Percentiles rank a stretch among this genome's conserved stretches.
Conservation (phyloP, 1,140 invertebrate species). For the Lucilia cuprina region DNA sequence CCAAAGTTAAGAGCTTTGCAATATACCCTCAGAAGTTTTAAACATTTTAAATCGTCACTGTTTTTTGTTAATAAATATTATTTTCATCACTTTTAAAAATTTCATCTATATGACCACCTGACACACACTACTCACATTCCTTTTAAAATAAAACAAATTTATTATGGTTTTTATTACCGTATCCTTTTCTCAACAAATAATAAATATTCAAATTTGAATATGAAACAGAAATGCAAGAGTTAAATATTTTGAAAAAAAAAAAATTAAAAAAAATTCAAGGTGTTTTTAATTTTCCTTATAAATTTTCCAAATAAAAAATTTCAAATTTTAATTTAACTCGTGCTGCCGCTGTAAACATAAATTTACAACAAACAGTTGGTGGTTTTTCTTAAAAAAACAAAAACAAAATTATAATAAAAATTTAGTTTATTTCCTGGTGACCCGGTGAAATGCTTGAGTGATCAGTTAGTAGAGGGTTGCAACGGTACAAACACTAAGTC, state of each 20-base stretch:
- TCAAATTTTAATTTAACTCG: not conserved
- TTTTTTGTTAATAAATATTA: too few relatives aligned
- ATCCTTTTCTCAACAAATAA: too few relatives aligned
- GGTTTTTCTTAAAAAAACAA: not conserved
- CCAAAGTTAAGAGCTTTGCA: too few relatives aligned
- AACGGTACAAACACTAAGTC: not conserved
- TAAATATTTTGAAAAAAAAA: not conserved
- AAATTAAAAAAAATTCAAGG: not conserved
- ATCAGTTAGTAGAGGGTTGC: not conserved
- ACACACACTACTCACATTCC: not conserved
- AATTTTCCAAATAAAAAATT: not conserved
- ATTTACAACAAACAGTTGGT: slow-evolving; percentile 7
- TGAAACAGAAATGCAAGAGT: not conserved
- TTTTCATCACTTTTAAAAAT: too few relatives aligned
- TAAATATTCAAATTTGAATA: not conserved
- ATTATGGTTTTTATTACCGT: not conserved
- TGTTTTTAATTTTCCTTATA: not conserved
- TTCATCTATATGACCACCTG: not conserved
- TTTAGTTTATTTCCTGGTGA: not conserved
- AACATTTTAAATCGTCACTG: too few relatives aligned
- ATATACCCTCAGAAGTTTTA: too few relatives aligned
- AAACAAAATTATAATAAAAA: not conserved
- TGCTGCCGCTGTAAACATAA: not conserved
- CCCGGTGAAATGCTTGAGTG: not conserved
- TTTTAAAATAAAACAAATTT: not conserved